Percentiles rank a stretch among this genome's conserved stretches.
Evolutionary conservation across 2,113 vertebrate species (phyloP).

Genomic region (Lethenteron camtschaticum): DNA sequence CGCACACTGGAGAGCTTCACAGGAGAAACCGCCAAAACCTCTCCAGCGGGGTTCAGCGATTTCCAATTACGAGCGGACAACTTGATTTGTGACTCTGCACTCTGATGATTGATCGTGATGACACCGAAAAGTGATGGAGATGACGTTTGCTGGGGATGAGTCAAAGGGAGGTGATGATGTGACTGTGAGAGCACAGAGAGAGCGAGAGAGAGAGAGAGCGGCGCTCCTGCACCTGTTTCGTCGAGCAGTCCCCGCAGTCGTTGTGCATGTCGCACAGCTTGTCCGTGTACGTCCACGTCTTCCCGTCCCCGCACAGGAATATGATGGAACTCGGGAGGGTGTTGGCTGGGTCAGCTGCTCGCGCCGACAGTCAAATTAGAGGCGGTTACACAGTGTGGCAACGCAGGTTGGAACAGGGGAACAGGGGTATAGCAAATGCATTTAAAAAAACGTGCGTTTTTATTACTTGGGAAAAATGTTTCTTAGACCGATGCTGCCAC

Average conservation of each 20-base stretch:
- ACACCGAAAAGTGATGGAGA: background rate
- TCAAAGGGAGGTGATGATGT: background rate
- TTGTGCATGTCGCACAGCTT: constrained; percentile 14
- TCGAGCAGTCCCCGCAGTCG: constrained; percentile 14
- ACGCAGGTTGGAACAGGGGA: no score
- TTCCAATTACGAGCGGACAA: background rate
- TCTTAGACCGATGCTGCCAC: no score
- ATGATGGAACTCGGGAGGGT: constrained; percentile 14
- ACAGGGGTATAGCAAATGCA: no score
- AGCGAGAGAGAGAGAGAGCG: background rate
- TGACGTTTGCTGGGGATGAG: background rate
- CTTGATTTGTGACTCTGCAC: background rate
- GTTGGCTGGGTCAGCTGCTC: constrained; percentile 12
- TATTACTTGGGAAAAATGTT: no score
- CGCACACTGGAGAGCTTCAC: no score
- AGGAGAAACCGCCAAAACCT: no score
- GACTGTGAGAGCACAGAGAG: background rate
- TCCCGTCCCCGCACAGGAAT: constrained; percentile 14
- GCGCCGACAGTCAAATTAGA: no score
- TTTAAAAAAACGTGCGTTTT: no score
- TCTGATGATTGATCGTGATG: background rate
- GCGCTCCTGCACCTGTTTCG: constrained; percentile 14
- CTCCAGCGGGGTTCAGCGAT: no score
- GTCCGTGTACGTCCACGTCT: constrained; percentile 14
- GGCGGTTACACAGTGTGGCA: no score